phyloP scores from a whole-genome alignment of 2,888 invertebrate genomes.

The Campoplex nolae region DNA sequence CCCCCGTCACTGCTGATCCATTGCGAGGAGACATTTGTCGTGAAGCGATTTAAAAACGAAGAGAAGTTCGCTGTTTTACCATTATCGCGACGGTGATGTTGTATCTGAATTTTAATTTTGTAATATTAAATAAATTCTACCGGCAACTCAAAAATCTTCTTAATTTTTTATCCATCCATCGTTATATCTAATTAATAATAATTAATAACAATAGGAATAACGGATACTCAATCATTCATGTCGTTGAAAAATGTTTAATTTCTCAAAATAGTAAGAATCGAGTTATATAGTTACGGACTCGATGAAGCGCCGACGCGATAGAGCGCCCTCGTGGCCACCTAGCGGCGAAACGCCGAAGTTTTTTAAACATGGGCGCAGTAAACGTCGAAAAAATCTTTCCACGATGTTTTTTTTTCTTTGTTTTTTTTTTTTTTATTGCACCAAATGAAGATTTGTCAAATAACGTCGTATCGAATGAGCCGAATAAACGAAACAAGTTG shows the following conservation, averaged over 20 bases:
- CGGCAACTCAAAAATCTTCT: slow-evolving; percentile 72
- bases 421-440: not conserved
- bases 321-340: not conserved
- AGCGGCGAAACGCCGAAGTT: not conserved
- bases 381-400: not conserved
- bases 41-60: not conserved
- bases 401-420: not conserved
- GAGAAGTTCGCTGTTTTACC: not conserved
- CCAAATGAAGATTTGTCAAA: not conserved
- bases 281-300: not conserved
- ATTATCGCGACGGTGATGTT: slow-evolving; percentile 71
- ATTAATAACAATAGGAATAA: too few species aligned
- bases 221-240: too few species aligned
- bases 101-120: slow-evolving; percentile 81
- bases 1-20: not conserved
- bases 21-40: not conserved
- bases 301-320: not conserved
- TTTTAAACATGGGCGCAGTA: not conserved
- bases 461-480: not conserved
- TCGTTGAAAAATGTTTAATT: too few species aligned
- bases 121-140: slow-evolving; percentile 82
- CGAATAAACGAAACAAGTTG: slow-evolving; percentile 31
- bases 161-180: too few species aligned
- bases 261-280: not conserved
- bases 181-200: too few species aligned